A percentile compares a stretch with the other conserved stretches of the same genome.
phyloP scores from a whole-genome alignment of 2,888 invertebrate species.

The Agrochola lychnidis region DNA sequence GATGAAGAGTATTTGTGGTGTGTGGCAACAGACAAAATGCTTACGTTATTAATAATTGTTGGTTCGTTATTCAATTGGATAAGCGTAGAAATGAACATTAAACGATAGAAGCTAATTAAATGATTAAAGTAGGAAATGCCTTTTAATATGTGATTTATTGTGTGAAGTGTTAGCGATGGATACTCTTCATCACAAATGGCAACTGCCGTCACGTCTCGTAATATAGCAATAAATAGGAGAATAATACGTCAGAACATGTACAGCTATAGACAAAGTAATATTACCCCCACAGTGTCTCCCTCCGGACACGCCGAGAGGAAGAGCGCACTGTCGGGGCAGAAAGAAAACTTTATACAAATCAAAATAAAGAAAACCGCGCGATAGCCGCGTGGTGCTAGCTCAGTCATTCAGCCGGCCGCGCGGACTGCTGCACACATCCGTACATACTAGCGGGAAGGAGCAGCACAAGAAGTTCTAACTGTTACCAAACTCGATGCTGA shows the following conservation, averaged over 20 bases:
- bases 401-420: neutral
- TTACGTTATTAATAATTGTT: too few relatives aligned
- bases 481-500: neutral
- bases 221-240: constrained; percentile 49
- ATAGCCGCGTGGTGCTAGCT: neutral
- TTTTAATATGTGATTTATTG: neutral
- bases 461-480: neutral
- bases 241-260: constrained; percentile 28
- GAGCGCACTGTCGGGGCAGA: constrained; percentile 79
- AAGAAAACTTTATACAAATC: constrained; percentile 64
- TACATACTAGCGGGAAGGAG: neutral
- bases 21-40: neutral
- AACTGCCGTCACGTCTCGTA: constrained; percentile 4
- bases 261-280: constrained; percentile 55
- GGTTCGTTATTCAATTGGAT: too few relatives aligned
- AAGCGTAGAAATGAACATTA: too few relatives aligned
- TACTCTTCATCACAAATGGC: constrained; percentile 46
- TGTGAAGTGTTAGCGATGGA: neutral
- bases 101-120: too few relatives aligned
- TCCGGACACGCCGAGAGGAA: constrained; percentile 84
- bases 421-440: neutral
- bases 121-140: too few relatives aligned
- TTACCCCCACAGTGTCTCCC: constrained; percentile 83
- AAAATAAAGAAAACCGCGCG: constrained; percentile 7
- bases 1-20: constrained; percentile 24